Base-by-base conservation (phyloP, 2,888 invertebrate genomes). In the Hetaerina titia region DNA sequence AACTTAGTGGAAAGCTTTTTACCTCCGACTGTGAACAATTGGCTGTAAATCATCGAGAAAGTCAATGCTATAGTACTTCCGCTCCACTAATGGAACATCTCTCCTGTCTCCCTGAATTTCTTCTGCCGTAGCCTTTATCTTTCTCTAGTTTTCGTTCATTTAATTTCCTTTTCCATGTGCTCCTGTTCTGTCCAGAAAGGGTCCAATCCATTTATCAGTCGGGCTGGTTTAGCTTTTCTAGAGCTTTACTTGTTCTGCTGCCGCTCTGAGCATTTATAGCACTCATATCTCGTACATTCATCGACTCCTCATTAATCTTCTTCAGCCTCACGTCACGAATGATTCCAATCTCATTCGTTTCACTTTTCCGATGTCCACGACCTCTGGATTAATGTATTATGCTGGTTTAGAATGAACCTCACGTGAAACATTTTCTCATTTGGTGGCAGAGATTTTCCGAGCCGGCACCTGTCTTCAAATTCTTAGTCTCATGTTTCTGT, bases 281-380 rank as follows among this genome's bases (percentile, higher is more conserved):
- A 22, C 81, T 13, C 81, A 81, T 69, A 31, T 31, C 81, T 31
- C 69, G 69, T 69, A n/a, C 69, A 22, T 69, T n/a, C 8, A 22
- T 81, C 81, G 31, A 81, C 81, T 81, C 11, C 81, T 81, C 81
- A 81, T 81, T 31, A 81, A 81, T 81, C 81, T 81, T 81, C 81
- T 81, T 81, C 31, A 81, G 13, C 31, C 25, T 31, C 81, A 74
- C n/a, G n/a, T 25, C 60, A 60, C 25, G 25, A 13, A 31, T n/a
- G 9, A 13, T 31, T 74, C 74, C 74, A 25, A 81, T 15, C 81
- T 81, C 81, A 31, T 81, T 81, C 81, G 31, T 81, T 81, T 81
- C 31, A 31, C 81, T 81, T 31, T 31, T 31, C 81, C 81, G 81
- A 81, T 81, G 81, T 25, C 31, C 19, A 2, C 22, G 25, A 31